Evolutionary conservation across 64 coral and sea anemone genomes (phyloP).

Genomic region (Montipora cactus): DNA sequence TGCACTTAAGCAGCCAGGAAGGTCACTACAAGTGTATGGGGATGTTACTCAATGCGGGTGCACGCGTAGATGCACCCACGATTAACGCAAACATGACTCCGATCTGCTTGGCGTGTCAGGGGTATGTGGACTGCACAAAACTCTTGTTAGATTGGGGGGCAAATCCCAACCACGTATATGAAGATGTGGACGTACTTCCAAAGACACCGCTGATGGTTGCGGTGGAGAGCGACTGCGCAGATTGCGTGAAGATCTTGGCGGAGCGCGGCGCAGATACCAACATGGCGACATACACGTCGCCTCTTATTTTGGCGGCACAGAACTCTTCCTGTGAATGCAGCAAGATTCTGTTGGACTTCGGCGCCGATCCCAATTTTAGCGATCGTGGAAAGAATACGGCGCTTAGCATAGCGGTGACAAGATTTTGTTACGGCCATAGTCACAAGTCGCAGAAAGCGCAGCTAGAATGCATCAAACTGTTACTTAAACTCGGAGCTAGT

Average conservation of each 20-base stretch:
- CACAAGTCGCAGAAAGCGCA: conserved; percentile 16
- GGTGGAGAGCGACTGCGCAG: conserved; percentile 55
- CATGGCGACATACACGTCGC: conserved; percentile 72
- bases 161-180: conserved; percentile 77
- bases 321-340: conserved; percentile 29
- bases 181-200: conserved; percentile 56
- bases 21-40: conserved; percentile 73
- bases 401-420: conserved; percentile 78
- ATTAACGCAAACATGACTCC: conserved; percentile 67
- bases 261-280: conserved; percentile 73
- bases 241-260: conserved; percentile 70
- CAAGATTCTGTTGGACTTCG: conserved; percentile 74
- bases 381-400: conserved; percentile 80
- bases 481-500: conserved; percentile 73
- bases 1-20: conserved; percentile 69
- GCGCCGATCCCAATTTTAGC: conserved; percentile 69
- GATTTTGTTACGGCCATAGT: conserved; percentile 45
- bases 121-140: conserved; percentile 65
- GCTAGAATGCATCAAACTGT: conserved; percentile 80
- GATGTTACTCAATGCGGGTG: conserved; percentile 40
- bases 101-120: conserved; percentile 68
- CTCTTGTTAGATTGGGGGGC: conserved; percentile 66
- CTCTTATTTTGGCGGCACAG: conserved; percentile 76
- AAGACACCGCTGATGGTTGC: conserved; percentile 81
- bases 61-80: conserved; percentile 30